phyloP scores from a whole-genome alignment of 2,113 vertebrate genomes.

The Alligator sinensis region DNA sequence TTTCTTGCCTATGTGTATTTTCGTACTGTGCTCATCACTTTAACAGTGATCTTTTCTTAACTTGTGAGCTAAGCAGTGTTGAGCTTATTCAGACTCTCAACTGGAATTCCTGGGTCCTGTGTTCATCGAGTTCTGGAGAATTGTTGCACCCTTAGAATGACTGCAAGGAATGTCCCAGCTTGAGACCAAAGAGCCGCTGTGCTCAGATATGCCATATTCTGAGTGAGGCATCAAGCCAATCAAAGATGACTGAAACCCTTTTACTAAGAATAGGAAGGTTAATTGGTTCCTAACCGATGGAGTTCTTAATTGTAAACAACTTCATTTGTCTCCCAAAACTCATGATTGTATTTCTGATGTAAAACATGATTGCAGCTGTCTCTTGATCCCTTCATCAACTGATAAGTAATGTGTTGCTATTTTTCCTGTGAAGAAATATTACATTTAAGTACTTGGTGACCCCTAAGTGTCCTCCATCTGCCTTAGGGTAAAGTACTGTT shows the following conservation, averaged over 20 bases:
- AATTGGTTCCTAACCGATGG: not conserved
- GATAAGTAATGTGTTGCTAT: too few species aligned
- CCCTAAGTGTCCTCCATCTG: not conserved
- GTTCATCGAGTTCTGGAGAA: not conserved
- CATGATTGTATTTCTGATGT: not conserved
- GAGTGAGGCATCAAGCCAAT: not conserved
- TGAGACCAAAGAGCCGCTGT: not conserved
- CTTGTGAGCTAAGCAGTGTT: not conserved
- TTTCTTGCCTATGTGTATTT: not conserved
- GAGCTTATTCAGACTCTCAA: not conserved
- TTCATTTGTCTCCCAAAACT: not conserved
- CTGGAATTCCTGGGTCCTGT: not conserved
- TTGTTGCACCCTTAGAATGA: not conserved
- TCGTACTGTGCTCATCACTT: not conserved
- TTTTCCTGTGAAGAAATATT: too few species aligned
- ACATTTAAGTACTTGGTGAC: not conserved
- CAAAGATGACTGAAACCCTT: not conserved
- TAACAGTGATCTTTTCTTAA: not conserved
- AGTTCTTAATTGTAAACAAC: not conserved
- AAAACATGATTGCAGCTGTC: not conserved
- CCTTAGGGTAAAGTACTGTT: not conserved
- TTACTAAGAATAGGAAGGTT: not conserved
- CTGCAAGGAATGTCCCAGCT: not conserved
- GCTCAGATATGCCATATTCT: not conserved
- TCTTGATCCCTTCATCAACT: too few species aligned